A percentile compares a stretch with the other conserved stretches of the same genome.
Conservation (phyloP, 2,888 invertebrate genomes). For the Biston stratarius region DNA sequence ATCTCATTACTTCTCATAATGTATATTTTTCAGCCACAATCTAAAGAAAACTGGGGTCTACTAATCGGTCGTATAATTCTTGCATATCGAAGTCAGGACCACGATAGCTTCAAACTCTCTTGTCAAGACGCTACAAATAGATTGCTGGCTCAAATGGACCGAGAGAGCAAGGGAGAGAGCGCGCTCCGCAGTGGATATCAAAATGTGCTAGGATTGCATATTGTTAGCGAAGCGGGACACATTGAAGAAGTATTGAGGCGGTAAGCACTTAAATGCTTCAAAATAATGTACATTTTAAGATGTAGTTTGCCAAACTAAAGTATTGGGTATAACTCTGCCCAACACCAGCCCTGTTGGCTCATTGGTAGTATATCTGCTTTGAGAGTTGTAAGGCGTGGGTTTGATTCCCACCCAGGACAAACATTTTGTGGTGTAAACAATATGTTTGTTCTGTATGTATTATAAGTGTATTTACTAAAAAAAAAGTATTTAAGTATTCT, state of each 20-base stretch:
- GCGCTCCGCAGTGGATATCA: slow-evolving; percentile 78
- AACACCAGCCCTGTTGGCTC: too few relatives aligned
- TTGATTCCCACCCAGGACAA: too few relatives aligned
- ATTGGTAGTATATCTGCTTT: too few relatives aligned
- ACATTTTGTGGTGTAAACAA: too few relatives aligned
- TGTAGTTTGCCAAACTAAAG: too few relatives aligned
- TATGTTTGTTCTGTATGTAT: too few relatives aligned
- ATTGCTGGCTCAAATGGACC: slow-evolving; percentile 72
- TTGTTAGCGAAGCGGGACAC: slow-evolving; percentile 74
- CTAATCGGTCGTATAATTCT: slow-evolving; percentile 91
- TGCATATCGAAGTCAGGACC: slow-evolving; percentile 80
- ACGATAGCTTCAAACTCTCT: slow-evolving; percentile 65
- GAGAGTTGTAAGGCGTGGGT: too few relatives aligned
- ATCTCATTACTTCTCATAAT: background rate
- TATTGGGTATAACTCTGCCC: too few relatives aligned
- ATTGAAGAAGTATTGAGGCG: slow-evolving; percentile 69
- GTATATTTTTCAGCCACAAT: slow-evolving; percentile 62
- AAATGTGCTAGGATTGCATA: slow-evolving; percentile 77
- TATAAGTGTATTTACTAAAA: too few relatives aligned
- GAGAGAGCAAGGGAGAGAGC: slow-evolving; percentile 73
- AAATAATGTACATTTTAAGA: background rate
- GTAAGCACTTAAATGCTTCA: slow-evolving; percentile 50
- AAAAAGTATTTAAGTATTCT: too few relatives aligned
- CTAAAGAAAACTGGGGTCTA: slow-evolving; percentile 90
- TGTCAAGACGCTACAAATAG: slow-evolving; percentile 72